Evolutionary conservation across 2,113 vertebrate species (phyloP).

Genomic region (Rissa tridactyla): DNA sequence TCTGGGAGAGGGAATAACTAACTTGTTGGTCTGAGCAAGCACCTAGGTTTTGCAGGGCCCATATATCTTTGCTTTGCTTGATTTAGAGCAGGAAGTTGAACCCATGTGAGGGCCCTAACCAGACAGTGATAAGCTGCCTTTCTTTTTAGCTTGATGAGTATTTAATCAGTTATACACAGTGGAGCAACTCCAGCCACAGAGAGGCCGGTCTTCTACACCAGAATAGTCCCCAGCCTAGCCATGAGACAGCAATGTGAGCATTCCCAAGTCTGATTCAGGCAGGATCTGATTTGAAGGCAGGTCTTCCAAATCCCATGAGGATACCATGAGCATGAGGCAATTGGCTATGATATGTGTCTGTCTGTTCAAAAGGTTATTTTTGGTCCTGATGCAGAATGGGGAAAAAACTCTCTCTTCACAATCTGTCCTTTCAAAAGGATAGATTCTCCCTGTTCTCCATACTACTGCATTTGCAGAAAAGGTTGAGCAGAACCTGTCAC

Average conservation of each 20-base stretch:
- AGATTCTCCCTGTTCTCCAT: background rate
- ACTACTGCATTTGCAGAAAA: background rate
- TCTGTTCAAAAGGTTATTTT: background rate
- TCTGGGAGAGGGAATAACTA: constrained; percentile 21
- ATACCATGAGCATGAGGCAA: background rate
- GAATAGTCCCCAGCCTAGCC: background rate
- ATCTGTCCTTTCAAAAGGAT: background rate
- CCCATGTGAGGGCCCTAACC: background rate
- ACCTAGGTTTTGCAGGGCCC: background rate
- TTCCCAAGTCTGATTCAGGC: background rate
- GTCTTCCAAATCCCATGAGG: background rate
- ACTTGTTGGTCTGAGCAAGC: background rate
- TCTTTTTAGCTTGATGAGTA: constrained; percentile 43
- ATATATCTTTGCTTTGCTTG: background rate
- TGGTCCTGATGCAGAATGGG: background rate
- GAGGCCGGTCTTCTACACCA: background rate
- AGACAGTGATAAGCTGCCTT: constrained; percentile 9
- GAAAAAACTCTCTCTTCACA: background rate
- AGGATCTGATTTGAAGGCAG: background rate
- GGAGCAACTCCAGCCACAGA: background rate
- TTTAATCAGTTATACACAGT: background rate
- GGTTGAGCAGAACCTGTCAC: background rate
- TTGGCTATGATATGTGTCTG: background rate
- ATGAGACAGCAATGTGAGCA: background rate
- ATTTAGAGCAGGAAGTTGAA: background rate